Evolutionary conservation across 2,888 invertebrate genomes (phyloP), one percentile per base, ranked within the genome.

Genomic region (Perdita meconis): DNA sequence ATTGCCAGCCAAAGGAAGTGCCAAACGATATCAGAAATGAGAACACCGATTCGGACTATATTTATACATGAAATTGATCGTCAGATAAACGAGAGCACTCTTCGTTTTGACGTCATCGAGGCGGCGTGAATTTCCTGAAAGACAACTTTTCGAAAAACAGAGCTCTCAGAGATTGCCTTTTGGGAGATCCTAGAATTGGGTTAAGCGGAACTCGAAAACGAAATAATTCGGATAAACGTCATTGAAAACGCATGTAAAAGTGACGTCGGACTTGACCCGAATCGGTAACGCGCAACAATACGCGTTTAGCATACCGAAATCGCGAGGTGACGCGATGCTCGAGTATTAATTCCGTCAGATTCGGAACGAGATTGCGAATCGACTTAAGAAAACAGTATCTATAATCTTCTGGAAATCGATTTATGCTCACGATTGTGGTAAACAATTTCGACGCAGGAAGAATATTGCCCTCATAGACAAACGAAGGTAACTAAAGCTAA

Each of bases 241-340:
- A 67, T 73, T 80, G 77, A 81, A 73, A 63, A 47, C 59, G 67
- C 59, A 13, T 60, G 68, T 55, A 81, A 80, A 82, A 80, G 56
- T 68, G 69, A 73, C 70, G 59, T 57, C 70, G 81, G 80, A 83
- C 85, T 83, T 85, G 84, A 84, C 85, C 84, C 57, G 70, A 56
- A 77, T 85, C 71, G 50, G 19, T 3, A 22, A 19, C 53, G 24
- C 44, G 56, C 22, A 63, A 82, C 67, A 51, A 66, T 73, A 77
- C 81, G 79, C 73, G 85, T 53, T 79, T 44, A 59, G 76, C 63
- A 57, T 84, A 65, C 44, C 51, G 44, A 83, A 78, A 74, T 73
- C 13, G 16, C 40, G 19, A 63, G 38, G 4, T 30, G 12, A 47
- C 38, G 73, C 70, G 53, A 57, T 63, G 47, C 60, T 24, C 16